Base-by-base conservation (phyloP, 2,888 invertebrate species). In the Hemistola chrysoprasaria region DNA sequence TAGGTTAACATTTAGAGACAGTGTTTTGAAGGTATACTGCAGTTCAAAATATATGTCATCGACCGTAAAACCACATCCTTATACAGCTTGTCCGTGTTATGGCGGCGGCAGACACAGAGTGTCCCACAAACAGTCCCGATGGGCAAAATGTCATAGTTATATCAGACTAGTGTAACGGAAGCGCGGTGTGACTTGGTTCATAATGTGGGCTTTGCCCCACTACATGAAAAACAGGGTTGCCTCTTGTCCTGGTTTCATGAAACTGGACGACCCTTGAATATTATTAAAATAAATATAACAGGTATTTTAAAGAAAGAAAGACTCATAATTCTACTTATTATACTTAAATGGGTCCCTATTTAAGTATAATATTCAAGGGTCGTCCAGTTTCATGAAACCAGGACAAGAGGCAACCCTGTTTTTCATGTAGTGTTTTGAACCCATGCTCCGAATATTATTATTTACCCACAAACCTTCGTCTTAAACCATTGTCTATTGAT, bases 71-170 rank as follows among this genome's bases (percentile, higher is more conserved):
- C 31, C 40, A 36, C 44, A 43, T 50, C 76, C 73, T 62, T 73
- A 71, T 49, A 50, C 34, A 65, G 62, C 36, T 48, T 57, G 66
- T 51, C 69, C 70, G 60, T 55, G 61, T 69, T 65, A 62, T 44
- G 28, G 46, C 53, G 63, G 30, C 62, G 29, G 16, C 46, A 63
- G 65, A 71, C 63, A 60, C 59, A 57, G 50, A 40, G 42, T 57
- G 71, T 35, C 65, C 75, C 53, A 78, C 67, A 63, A 46, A 45
- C 22, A 22, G 71, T 78, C 81, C 82, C 82, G 51, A 76, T 82
- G 84, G 85, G 80, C 74, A 84, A 85, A 84, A 74, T 86, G 85
- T 86, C 85, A 82, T 83, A 78, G 75, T 81, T 81, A 79, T 78
- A 80, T 78, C 78, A 78, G 80, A 75, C 59, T 62, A 85, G 81